Conservation (phyloP, 2,113 vertebrate species). For the Zootoca vivipara region DNA sequence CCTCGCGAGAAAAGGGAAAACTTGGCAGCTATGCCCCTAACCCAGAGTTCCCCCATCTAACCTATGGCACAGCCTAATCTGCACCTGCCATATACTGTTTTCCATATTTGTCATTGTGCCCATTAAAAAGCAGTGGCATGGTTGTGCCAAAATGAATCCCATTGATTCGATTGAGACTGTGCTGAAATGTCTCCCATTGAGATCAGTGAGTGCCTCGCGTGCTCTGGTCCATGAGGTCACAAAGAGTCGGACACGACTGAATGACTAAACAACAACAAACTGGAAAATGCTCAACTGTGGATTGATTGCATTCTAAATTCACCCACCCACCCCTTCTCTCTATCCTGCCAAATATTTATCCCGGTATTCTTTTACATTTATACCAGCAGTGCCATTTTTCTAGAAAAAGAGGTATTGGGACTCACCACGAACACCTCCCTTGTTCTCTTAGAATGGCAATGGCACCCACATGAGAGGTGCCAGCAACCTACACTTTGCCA, state of each 20-base stretch:
- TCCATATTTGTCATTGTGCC: neutral
- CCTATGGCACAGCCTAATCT: neutral
- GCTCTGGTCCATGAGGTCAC: too few relatives aligned
- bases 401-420: too few relatives aligned
- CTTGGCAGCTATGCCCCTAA: too few relatives aligned
- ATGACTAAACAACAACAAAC: too few relatives aligned
- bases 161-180: neutral
- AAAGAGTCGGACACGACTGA: too few relatives aligned
- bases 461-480: too few relatives aligned
- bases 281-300: neutral
- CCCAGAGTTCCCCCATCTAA: neutral
- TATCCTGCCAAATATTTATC: neutral
- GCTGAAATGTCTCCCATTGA: neutral
- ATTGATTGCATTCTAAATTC: neutral
- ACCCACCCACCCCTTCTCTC: neutral
- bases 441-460: too few relatives aligned
- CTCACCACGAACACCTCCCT: too few relatives aligned
- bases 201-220: too few relatives aligned
- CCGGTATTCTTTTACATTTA: neutral
- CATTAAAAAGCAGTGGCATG: neutral
- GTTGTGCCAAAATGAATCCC: neutral
- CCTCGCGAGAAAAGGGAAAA: too few relatives aligned
- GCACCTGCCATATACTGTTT: neutral
- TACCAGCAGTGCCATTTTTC: neutral
- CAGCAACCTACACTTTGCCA: too few relatives aligned